A percentile compares a stretch with the other conserved stretches of the same genome.
phyloP scores from a whole-genome alignment of 2,888 invertebrate genomes.

The Acleris cristana region DNA sequence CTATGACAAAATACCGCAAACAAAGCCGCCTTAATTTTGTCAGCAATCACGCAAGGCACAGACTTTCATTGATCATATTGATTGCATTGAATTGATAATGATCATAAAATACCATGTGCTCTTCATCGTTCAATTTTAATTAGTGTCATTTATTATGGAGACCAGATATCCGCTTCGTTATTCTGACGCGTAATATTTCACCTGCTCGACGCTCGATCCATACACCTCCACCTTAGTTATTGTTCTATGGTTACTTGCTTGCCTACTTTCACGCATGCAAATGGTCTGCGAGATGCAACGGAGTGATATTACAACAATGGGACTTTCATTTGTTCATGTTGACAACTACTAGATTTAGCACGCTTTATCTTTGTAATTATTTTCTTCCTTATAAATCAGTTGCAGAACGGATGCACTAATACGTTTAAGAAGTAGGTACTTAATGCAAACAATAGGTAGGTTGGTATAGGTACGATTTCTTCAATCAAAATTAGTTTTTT shows the following conservation, averaged over 20 bases:
- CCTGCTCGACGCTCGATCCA: slow-evolving; percentile 18
- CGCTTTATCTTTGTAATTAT: slow-evolving; percentile 15
- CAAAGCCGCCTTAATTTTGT: slow-evolving; percentile 18
- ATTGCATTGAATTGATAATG: slow-evolving; percentile 36
- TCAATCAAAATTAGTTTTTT: too few relatives aligned
- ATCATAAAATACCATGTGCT: slow-evolving; percentile 32
- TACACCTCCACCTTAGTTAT: slow-evolving; percentile 41
- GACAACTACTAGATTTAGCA: slow-evolving; percentile 18
- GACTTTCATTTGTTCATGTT: slow-evolving; percentile 42
- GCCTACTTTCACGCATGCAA: slow-evolving; percentile 49
- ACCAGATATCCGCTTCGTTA: slow-evolving; percentile 36
- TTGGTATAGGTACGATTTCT: too few relatives aligned
- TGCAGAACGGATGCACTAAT: neutral
- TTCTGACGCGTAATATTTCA: slow-evolving; percentile 39
- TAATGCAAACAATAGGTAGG: too few relatives aligned
- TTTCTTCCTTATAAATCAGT: slow-evolving; percentile 10
- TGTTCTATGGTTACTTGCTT: slow-evolving; percentile 46
- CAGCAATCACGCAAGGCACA: slow-evolving; percentile 6
- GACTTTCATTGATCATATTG: slow-evolving; percentile 33
- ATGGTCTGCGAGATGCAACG: slow-evolving; percentile 43
- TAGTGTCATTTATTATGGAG: slow-evolving; percentile 33
- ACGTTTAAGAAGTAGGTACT: too few relatives aligned
- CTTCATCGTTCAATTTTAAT: slow-evolving; percentile 33
- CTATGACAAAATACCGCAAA: slow-evolving; percentile 28
- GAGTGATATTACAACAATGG: slow-evolving; percentile 48